A percentile compares a stretch with the other conserved stretches of the same genome.
phyloP scores from a whole-genome alignment of 2,888 invertebrate genomes.

The Dynastes tityus region DNA sequence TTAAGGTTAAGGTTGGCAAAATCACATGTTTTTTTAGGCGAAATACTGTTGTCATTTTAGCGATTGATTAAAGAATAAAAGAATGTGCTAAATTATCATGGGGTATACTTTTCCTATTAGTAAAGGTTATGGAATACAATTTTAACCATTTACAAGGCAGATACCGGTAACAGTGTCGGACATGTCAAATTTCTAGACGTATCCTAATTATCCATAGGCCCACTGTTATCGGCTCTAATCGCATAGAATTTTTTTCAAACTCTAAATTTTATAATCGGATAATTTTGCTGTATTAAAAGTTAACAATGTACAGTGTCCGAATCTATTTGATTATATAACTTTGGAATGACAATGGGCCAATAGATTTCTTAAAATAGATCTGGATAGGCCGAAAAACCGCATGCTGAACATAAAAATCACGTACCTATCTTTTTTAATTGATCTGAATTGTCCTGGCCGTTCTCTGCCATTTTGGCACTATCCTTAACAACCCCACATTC shows the following conservation, averaged over 20 bases:
- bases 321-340: slow-evolving; percentile 69
- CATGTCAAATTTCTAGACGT: slow-evolving; percentile 44
- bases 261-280: slow-evolving; percentile 31
- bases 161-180: slow-evolving; percentile 38
- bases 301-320: slow-evolving; percentile 67
- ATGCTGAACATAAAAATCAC: slow-evolving; percentile 56
- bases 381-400: slow-evolving; percentile 10
- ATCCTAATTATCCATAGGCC: slow-evolving; percentile 13
- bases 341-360: slow-evolving; percentile 57
- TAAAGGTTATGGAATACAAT: slow-evolving; percentile 34
- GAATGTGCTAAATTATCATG: slow-evolving; percentile 20
- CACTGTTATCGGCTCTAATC: not conserved
- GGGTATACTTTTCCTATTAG: slow-evolving; percentile 19
- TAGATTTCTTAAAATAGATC: slow-evolving; percentile 36
- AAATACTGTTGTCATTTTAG: not conserved
- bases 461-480: slow-evolving; percentile 71
- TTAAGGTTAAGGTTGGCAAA: slow-evolving; percentile 47
- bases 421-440: slow-evolving; percentile 69
- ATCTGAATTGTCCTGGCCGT: slow-evolving; percentile 68
- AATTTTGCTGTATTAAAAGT: slow-evolving; percentile 27
- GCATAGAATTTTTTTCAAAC: not conserved
- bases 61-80: not conserved
- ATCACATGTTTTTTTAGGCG: slow-evolving; percentile 18
- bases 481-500: slow-evolving; percentile 64
- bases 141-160: slow-evolving; percentile 16